phyloP scores from a whole-genome alignment of 2,113 vertebrate species.

The Myrmecobius fasciatus region DNA sequence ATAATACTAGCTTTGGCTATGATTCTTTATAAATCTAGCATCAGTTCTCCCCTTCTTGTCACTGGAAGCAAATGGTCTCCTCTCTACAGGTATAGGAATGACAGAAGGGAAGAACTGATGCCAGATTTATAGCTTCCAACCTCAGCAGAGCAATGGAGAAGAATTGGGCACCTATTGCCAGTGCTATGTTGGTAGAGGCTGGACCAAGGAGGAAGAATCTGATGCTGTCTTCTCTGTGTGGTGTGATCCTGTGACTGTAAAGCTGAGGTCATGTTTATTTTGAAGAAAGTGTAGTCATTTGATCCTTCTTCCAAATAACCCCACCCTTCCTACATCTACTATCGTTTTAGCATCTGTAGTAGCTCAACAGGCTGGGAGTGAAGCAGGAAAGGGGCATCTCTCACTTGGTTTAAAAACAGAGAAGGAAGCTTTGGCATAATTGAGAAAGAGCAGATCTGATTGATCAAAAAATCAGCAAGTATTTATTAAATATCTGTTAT shows the following conservation, averaged over 20 bases:
- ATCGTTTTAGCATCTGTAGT: conserved; percentile 6
- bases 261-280: not conserved
- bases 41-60: not conserved
- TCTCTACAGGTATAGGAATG: too few species aligned
- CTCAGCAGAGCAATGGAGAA: not conserved
- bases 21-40: not conserved
- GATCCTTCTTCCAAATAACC: not conserved
- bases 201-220: not conserved
- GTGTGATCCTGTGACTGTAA: not conserved
- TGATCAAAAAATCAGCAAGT: not conserved
- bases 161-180: not conserved
- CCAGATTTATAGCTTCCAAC: not conserved
- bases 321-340: not conserved
- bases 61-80: too few species aligned
- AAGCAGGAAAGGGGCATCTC: not conserved
- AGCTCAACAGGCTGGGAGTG: accelerated
- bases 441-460: not conserved
- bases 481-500: not conserved
- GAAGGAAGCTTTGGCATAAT: not conserved
- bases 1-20: not conserved
- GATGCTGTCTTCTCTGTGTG: not conserved
- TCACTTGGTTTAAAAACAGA: not conserved
- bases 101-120: too few species aligned
- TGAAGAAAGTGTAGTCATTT: not conserved
- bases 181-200: not conserved